Conservation (phyloP, 2,888 invertebrate genomes). For the Hirtodrosophila cameraria region DNA sequence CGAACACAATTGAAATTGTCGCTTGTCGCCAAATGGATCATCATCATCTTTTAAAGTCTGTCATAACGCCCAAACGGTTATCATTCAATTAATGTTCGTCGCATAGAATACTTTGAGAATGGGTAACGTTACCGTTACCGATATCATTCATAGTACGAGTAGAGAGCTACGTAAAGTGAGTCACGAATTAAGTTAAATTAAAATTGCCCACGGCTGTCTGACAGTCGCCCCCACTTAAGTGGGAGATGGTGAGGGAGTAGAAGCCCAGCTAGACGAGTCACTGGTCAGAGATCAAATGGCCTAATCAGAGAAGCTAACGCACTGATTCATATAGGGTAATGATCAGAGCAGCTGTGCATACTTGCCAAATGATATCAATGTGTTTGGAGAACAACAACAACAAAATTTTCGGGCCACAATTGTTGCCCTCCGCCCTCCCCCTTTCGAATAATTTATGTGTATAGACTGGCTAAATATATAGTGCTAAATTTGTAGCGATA, state of each 20-base stretch:
- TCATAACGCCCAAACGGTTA: conserved; percentile 5
- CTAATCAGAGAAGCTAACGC: conserved; percentile 64
- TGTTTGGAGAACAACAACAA: conserved; percentile 6
- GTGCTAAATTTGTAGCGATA: conserved; percentile 33
- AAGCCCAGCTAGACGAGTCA: conserved; percentile 35
- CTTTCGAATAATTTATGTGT: conserved; percentile 8
- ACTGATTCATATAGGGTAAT: conserved; percentile 67
- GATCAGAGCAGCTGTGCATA: conserved; percentile 52
- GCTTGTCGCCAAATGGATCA: conserved; percentile 56
- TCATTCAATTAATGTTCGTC: conserved; percentile 67
- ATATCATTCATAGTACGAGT: too few relatives aligned
- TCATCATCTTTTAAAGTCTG: conserved; percentile 25
- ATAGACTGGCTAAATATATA: conserved; percentile 16
- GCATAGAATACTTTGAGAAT: conserved; percentile 29
- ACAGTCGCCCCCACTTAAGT: conserved; percentile 32
- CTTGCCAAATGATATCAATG: conserved; percentile 62
- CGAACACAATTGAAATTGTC: conserved; percentile 40
- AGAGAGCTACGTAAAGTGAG: conserved; percentile 50
- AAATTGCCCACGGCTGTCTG: conserved; percentile 29
- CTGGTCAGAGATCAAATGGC: conserved; percentile 61
- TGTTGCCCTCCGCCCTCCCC: too few relatives aligned
- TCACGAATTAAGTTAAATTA: conserved; percentile 75
- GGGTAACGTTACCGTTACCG: conserved; percentile 39
- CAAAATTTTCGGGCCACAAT: too few relatives aligned
- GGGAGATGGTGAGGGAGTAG: too few relatives aligned